These are phyloP conservation scores for Sternotherus odoratus DNA, from an alignment of 2,797 vertebrate species.

Conservation along the genomic window DNA sequence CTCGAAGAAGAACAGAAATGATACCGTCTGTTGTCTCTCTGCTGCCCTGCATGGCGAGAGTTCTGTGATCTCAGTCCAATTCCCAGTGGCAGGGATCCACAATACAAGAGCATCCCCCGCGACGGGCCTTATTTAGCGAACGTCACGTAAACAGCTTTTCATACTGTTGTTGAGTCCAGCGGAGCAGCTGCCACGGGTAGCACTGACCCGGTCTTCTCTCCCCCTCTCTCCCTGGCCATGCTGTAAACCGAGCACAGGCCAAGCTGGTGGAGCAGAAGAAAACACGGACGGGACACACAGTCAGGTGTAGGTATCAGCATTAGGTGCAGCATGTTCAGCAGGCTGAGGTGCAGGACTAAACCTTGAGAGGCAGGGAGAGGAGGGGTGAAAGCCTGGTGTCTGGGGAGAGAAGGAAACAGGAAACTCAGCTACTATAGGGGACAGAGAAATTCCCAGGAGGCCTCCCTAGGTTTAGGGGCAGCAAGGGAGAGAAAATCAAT, in stretches of 20 bases:
- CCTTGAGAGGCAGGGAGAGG: accelerated
- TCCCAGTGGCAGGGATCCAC: background rate
- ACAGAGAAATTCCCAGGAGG: background rate
- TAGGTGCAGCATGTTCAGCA: too few relatives aligned
- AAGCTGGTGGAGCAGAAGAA: background rate
- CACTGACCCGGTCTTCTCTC: too few relatives aligned
- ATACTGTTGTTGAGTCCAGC: background rate
- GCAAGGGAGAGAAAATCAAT: background rate
- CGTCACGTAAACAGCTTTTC: background rate
- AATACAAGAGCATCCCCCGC: background rate
- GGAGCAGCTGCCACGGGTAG: too few relatives aligned
- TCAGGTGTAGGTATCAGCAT: background rate
- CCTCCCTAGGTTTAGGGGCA: background rate
- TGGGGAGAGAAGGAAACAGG: background rate
- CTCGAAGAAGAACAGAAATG: too few relatives aligned
- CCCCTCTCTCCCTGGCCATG: background rate
- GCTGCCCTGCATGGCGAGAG: background rate
- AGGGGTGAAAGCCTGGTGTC: background rate
- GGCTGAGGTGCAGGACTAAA: too few relatives aligned
- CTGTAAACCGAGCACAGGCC: background rate
- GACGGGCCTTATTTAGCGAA: background rate
- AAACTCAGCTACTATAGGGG: background rate
- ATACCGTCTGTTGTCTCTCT: background rate
- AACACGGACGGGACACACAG: background rate
- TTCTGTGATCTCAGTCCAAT: background rate